phyloP scores from a whole-genome alignment of 2,888 invertebrate genomes.

The Heliconius ethilla region DNA sequence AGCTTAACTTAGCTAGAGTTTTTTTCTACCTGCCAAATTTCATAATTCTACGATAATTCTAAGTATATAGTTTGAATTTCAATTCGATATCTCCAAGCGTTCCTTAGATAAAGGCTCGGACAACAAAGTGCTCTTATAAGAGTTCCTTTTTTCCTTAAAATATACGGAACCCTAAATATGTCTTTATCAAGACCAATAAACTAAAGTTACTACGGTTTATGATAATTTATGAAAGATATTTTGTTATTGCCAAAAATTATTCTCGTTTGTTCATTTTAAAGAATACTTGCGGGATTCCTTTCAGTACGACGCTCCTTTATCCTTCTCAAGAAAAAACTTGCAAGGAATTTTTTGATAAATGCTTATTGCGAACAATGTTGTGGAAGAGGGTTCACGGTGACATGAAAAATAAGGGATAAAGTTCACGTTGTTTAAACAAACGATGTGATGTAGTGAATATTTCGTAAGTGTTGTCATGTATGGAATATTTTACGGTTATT shows the following conservation, averaged over 20 bases:
- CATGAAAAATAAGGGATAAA: conserved; percentile 15
- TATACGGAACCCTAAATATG: too few species aligned
- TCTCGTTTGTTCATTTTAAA: conserved; percentile 18
- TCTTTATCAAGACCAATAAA: too few species aligned
- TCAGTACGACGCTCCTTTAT: conserved; percentile 11
- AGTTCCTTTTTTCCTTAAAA: too few species aligned
- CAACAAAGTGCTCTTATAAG: too few species aligned
- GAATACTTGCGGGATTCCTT: not conserved
- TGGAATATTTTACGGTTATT: conserved; percentile 28
- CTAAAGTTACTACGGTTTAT: not conserved
- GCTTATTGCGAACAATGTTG: conserved; percentile 25
- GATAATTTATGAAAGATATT: not conserved
- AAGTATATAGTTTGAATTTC: too few species aligned
- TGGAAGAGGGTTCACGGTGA: not conserved
- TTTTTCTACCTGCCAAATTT: too few species aligned
- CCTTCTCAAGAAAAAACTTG: conserved; percentile 20
- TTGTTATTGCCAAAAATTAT: conserved; percentile 1
- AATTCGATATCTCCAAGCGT: too few species aligned
- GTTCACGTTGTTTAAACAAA: not conserved
- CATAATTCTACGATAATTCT: too few species aligned
- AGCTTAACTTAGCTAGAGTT: too few species aligned
- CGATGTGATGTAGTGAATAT: conserved; percentile 6
- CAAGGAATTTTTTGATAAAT: conserved; percentile 31
- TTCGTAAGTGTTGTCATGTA: conserved; percentile 18
- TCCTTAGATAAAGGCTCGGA: too few species aligned